phyloP scores from a whole-genome alignment of 2,113 vertebrate genomes.

The Sus scrofa region T2T-Sscrofa CM000824.6:190700501-190701000 shows the following conservation, averaged over 20 bases:
- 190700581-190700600: background rate
- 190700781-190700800: background rate
- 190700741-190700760: background rate
- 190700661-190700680: background rate
- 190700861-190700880: background rate
- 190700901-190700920: background rate
- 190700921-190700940: background rate
- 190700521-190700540: constrained; percentile 33
- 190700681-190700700: background rate
- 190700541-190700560: constrained; percentile 34
- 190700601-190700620: background rate
- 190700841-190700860: background rate
- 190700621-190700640: background rate
- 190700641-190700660: constrained; percentile 31
- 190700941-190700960: background rate
- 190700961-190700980: background rate
- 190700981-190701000: background rate
- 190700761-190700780: background rate
- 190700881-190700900: background rate
- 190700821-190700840: background rate
- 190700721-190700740: background rate
- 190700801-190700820: background rate
- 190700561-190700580: background rate
- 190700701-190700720: background rate
- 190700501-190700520: background rate